Evolutionary conservation across 2,797 vertebrate species (phyloP).

Genomic region (Sebastes melanostomus): DNA sequence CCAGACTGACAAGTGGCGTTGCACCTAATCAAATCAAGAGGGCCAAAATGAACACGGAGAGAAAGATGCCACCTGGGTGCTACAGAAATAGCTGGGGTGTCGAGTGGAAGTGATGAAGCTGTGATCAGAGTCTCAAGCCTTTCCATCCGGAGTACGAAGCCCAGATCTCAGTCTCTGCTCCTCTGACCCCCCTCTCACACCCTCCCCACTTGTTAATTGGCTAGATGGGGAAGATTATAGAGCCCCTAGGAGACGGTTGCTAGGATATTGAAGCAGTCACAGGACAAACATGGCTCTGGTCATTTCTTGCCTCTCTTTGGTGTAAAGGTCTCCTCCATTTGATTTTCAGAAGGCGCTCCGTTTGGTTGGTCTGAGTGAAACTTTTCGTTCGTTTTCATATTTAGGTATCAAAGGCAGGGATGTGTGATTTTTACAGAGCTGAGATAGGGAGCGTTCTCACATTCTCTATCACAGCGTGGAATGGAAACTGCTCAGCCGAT

Average conservation of each 20-base stretch:
- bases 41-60: conserved; percentile 25
- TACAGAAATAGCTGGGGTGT: conserved; percentile 38
- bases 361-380: neutral
- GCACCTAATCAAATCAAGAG: conserved; percentile 58
- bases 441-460: neutral
- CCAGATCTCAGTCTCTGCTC: conserved; percentile 11
- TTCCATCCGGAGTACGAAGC: conserved; percentile 7
- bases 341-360: conserved; percentile 10
- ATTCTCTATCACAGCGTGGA: neutral
- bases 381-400: neutral
- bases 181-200: conserved; percentile 21
- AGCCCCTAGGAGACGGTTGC: conserved; percentile 61
- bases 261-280: conserved; percentile 65
- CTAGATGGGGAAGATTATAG: conserved; percentile 67
- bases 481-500: neutral
- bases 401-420: neutral
- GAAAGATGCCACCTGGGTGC: conserved; percentile 48
- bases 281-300: conserved; percentile 31
- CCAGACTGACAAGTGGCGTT: conserved; percentile 38
- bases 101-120: conserved; percentile 42
- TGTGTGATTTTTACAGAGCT: neutral
- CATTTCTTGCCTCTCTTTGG: conserved; percentile 26
- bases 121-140: conserved; percentile 38
- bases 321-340: conserved; percentile 45
- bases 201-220: conserved; percentile 64